Evolutionary conservation across 1,140 invertebrate species (phyloP).

Genomic region (Drosophila kurseongensis): DNA sequence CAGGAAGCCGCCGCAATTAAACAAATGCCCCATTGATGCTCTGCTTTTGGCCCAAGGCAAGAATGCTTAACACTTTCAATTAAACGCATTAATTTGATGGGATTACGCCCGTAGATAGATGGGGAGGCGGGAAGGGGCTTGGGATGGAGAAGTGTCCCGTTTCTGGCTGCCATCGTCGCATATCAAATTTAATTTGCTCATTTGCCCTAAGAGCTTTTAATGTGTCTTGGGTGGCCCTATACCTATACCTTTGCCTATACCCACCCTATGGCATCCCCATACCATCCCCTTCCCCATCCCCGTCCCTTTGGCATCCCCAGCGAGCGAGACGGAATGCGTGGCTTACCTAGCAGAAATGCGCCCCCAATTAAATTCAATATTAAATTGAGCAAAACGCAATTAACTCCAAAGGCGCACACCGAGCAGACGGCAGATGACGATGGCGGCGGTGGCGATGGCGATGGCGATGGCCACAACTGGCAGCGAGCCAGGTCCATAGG

Average conservation of each 20-base stretch:
- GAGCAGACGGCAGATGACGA: conserved; percentile 9
- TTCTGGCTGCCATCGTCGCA: conserved; percentile 43
- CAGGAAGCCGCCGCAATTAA: conserved; percentile 61
- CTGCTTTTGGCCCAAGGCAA: conserved; percentile 24
- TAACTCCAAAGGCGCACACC: conserved; percentile 74
- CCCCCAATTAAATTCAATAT: conserved; percentile 84
- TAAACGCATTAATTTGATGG: conserved; percentile 82
- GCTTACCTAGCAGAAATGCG: conserved; percentile 76
- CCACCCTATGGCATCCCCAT: too few relatives aligned
- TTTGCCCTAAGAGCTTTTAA: conserved; percentile 83
- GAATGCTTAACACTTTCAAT: conserved; percentile 78
- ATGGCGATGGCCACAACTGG: conserved; percentile 49
- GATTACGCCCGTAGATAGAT: conserved; percentile 56
- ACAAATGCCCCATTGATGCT: conserved; percentile 49
- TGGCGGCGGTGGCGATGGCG: conserved; percentile 36
- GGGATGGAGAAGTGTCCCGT: conserved; percentile 11
- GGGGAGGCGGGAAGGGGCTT: background rate
- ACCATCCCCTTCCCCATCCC: too few relatives aligned
- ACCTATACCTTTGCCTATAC: background rate
- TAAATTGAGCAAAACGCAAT: conserved; percentile 84
- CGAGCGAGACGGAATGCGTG: conserved; percentile 30
- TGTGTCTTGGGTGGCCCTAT: conserved; percentile 61
- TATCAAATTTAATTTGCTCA: conserved; percentile 83
- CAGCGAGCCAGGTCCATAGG: conserved; percentile 46
- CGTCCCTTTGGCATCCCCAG: conserved; percentile 2